A percentile compares a stretch with the other conserved stretches of the same genome.
phyloP scores from a whole-genome alignment of 92 coral and sea anemone genomes.

The Hydrozoanthus gracilis region DNA sequence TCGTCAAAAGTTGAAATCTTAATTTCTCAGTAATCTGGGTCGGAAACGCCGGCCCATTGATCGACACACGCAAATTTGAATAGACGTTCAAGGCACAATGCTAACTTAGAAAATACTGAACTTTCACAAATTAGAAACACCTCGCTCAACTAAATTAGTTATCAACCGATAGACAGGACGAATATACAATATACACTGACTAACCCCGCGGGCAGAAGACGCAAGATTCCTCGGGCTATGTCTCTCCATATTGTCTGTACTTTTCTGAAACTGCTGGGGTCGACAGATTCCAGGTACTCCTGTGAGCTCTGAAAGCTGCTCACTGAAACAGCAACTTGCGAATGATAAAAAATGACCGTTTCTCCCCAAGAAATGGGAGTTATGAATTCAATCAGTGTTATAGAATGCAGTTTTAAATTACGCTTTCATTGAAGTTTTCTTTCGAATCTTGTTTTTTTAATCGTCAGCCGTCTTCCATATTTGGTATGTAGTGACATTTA shows the following conservation, averaged over 20 bases:
- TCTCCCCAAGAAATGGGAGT: not conserved
- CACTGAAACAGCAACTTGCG: not conserved
- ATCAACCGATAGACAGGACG: slow-evolving; percentile 10
- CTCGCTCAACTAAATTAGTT: not conserved
- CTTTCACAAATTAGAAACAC: slow-evolving; percentile 13
- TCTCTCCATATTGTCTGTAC: slow-evolving; percentile 26
- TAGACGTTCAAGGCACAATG: not conserved
- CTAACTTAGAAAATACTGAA: not conserved
- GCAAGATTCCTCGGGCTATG: slow-evolving; percentile 28
- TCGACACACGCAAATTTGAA: not conserved
- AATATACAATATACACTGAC: slow-evolving; percentile 15
- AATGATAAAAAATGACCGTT: slow-evolving; percentile 14
- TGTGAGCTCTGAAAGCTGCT: not conserved
- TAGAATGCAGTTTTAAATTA: slow-evolving; percentile 31
- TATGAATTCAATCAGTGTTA: slow-evolving; percentile 3
- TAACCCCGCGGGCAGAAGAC: slow-evolving; percentile 43
- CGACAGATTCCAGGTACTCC: not conserved
- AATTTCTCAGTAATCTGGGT: too few species aligned
- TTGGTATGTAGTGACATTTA: slow-evolving; percentile 36
- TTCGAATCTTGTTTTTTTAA: slow-evolving; percentile 14
- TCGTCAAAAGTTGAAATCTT: too few species aligned
- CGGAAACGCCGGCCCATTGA: not conserved
- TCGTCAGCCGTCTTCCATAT: slow-evolving; percentile 30
- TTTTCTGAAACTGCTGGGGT: slow-evolving; percentile 10
- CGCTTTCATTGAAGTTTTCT: slow-evolving; percentile 6